A percentile compares a stretch with the other conserved stretches of the same genome.
Conservation (phyloP, 2,113 vertebrate species). For the Uria lomvia region DNA sequence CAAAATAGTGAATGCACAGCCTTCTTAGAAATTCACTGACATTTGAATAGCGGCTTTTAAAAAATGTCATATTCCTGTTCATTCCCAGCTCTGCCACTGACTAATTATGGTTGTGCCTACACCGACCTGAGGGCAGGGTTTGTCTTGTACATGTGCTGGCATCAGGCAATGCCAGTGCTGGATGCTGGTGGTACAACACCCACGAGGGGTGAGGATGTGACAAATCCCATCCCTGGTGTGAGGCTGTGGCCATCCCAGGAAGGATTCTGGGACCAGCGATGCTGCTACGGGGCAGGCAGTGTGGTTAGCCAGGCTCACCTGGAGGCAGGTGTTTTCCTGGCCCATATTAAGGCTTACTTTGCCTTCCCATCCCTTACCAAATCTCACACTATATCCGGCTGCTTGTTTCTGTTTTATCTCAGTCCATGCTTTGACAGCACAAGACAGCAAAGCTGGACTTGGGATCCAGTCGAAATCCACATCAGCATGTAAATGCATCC, state of each 20-base stretch:
- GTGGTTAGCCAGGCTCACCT: background rate
- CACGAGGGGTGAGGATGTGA: background rate
- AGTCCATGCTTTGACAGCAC: background rate
- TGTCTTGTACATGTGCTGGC: background rate
- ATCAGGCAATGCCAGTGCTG: accelerated
- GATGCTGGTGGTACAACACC: background rate
- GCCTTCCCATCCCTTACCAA: background rate
- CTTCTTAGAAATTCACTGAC: background rate
- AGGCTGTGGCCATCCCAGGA: background rate
- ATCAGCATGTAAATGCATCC: background rate
- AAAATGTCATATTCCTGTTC: background rate
- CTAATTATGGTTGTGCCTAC: background rate
- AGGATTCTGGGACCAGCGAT: background rate
- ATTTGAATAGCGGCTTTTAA: background rate
- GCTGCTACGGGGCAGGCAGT: background rate
- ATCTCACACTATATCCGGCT: background rate
- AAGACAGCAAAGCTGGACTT: background rate
- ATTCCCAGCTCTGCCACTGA: background rate
- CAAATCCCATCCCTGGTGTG: accelerated
- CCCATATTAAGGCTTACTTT: background rate
- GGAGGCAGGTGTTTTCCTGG: background rate
- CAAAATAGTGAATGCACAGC: background rate
- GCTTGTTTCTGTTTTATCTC: background rate
- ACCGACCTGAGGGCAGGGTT: background rate
- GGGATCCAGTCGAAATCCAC: background rate